Conservation (phyloP, 2,888 invertebrate species). For the Calliopum simillimum region DNA sequence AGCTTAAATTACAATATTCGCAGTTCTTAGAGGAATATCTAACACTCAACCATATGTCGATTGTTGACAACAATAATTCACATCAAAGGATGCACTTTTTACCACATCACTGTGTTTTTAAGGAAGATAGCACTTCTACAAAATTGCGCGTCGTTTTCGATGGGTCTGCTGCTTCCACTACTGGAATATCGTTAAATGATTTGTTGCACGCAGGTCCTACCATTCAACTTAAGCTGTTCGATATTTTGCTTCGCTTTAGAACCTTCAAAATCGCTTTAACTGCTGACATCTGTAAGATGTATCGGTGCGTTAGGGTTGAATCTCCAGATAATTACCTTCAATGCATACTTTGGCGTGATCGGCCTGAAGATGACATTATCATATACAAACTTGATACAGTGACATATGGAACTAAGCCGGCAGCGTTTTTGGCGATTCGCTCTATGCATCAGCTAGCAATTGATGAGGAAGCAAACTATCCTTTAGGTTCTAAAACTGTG, state of each 20-base stretch:
- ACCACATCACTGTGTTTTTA: slow-evolving; percentile 32
- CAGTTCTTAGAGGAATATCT: too few species aligned
- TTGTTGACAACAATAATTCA: not conserved
- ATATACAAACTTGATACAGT: slow-evolving; percentile 24
- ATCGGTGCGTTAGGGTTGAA: slow-evolving; percentile 17
- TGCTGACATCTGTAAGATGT: slow-evolving; percentile 18
- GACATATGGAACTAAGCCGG: slow-evolving; percentile 33
- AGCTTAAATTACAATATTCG: slow-evolving; percentile 32
- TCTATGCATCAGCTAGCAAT: slow-evolving; percentile 30
- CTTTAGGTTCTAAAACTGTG: slow-evolving; percentile 32
- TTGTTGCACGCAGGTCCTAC: too few species aligned
- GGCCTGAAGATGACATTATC: slow-evolving; percentile 28
- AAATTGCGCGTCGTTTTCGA: too few species aligned
- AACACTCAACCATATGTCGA: slow-evolving; percentile 39
- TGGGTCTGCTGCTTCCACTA: too few species aligned
- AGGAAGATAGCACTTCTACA: slow-evolving; percentile 18
- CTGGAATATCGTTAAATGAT: too few species aligned
- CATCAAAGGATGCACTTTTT: slow-evolving; percentile 22
- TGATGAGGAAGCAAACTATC: slow-evolving; percentile 34
- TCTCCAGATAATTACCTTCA: slow-evolving; percentile 31
- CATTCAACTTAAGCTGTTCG: not conserved
- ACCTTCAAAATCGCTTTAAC: not conserved
- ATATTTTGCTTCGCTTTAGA: slow-evolving; percentile 25
- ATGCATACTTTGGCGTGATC: slow-evolving; percentile 39
- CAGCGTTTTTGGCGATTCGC: slow-evolving; percentile 35